A percentile compares a stretch with the other conserved stretches of the same genome.
Evolutionary conservation across 2,888 invertebrate genomes (phyloP).

Genomic region (Tipula helvola): DNA sequence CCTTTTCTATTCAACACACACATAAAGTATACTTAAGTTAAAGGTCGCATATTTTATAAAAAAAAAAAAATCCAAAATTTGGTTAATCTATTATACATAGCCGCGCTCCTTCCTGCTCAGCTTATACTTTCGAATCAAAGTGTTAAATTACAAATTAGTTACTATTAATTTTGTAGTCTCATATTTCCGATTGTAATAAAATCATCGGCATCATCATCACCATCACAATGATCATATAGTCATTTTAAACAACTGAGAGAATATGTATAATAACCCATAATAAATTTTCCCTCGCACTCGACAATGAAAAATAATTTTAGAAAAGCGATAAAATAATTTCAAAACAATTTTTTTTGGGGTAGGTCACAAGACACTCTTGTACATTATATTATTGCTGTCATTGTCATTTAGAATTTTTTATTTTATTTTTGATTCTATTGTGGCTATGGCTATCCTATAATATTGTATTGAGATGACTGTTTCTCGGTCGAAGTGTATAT

Average conservation of each 20-base stretch:
- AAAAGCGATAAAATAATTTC: background rate
- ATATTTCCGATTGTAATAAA: background rate
- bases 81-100: background rate
- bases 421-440: background rate
- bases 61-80: background rate
- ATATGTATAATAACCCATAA: background rate
- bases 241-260: background rate
- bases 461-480: background rate
- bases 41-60: background rate
- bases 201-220: background rate
- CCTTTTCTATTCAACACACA: background rate
- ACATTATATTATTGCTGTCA: constrained; percentile 4
- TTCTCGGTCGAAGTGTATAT: background rate
- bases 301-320: background rate
- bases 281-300: background rate
- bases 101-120: too few species aligned
- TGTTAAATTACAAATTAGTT: background rate
- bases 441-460: background rate
- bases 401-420: background rate
- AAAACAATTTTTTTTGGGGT: background rate
- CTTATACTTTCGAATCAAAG: background rate
- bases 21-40: background rate
- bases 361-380: background rate
- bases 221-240: background rate
- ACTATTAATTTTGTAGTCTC: background rate